Evolutionary conservation across 2,797 vertebrate genomes (phyloP).

Genomic region (Hirundo rustica): DNA sequence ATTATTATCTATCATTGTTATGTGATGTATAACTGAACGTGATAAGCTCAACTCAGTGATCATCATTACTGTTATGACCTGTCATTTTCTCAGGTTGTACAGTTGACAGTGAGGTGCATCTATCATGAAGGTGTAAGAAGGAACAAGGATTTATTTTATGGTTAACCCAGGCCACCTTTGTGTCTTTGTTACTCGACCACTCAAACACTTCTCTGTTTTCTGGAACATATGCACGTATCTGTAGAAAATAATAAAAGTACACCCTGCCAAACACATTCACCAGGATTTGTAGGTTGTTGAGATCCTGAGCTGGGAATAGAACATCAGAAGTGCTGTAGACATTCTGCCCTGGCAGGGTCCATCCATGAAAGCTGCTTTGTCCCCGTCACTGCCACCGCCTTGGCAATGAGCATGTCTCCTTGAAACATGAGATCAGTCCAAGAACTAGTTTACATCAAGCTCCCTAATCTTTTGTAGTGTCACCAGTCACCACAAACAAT

Average conservation of each 20-base stretch:
- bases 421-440: not conserved
- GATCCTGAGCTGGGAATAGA: not conserved
- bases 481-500: conserved; percentile 51
- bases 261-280: not conserved
- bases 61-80: not conserved
- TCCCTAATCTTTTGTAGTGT: conserved; percentile 25
- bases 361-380: not conserved
- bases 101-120: not conserved
- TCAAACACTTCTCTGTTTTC: not conserved
- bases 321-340: not conserved
- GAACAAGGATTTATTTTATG: not conserved
- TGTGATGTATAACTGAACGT: not conserved
- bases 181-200: not conserved
- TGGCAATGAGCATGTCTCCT: not conserved
- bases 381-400: not conserved
- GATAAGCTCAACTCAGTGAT: not conserved
- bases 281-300: not conserved
- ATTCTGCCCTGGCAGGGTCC: not conserved
- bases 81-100: not conserved
- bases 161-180: not conserved
- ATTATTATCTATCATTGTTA: not conserved
- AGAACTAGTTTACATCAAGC: not conserved
- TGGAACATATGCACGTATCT: not conserved
- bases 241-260: not conserved
- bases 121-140: not conserved